Evolutionary conservation across 2,797 vertebrate species (phyloP), one percentile per base, ranked within the genome.

Genomic region (Cercopithecus petaurista): DNA sequence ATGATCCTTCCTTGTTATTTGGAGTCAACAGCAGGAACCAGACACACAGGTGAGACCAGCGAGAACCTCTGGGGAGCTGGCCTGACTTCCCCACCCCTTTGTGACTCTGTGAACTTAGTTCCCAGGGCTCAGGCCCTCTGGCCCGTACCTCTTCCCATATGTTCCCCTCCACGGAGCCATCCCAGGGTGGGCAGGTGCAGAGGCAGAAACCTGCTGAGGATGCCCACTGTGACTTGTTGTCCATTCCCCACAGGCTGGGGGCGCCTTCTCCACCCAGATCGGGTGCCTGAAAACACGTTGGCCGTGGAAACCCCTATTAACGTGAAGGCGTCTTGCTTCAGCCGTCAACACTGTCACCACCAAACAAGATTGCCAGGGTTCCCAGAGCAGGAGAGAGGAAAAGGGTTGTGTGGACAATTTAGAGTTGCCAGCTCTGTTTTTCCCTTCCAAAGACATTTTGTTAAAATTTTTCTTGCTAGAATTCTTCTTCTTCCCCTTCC

Each of bases 261-360:
- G 4, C 4, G 2, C n/a, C 13, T 12, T 26, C 64, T 86, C 30
- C 22, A 21, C 30, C 15, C 1, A 48, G 26, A 30, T 21, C 26
- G 41, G 15, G 1, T 83, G 43, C 77, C 72, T 21, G 50, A 30
- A 76, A 61, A 83, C 77, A 26, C 7, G 5, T 0, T 5, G 7
- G 41, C 52, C 14, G 0, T 28, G 19, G 26, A 46, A 55, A 43
- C 19, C 1, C 61, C 46, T 4, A 7, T 28, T 50, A 46, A 39
- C 0, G 1, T 22, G 28, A 70, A 19, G 36, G 12, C 2, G 0
- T 15, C 90, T 2, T 0, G 21, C 39, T 19, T 7, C 8, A 2
- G 8, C 36, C 14, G 1, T 8, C 3, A 5, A 4, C 28, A 14
- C 52, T 0, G 5, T 36, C 55, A 12, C 41, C 1, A 21, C 41